A percentile compares a stretch with the other conserved stretches of the same genome.
phyloP scores from a whole-genome alignment of 2,888 invertebrate genomes.

The Netelia fuscicornis region DNA sequence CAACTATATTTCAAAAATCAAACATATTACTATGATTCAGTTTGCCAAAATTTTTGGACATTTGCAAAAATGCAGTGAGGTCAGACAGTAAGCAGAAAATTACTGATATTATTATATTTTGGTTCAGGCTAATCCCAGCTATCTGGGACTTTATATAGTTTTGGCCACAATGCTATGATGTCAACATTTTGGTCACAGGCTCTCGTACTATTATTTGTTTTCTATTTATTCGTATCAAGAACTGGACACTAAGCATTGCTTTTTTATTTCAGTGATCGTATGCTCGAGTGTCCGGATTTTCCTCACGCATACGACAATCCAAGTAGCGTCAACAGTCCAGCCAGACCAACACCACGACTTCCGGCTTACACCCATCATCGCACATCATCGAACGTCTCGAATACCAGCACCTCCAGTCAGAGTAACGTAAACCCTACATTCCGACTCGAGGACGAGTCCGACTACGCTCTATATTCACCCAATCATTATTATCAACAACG shows the following conservation, averaged over 20 bases:
- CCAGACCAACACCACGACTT: conserved; percentile 83
- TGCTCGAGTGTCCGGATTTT: conserved; percentile 82
- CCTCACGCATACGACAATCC: conserved; percentile 87
- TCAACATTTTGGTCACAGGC: no score
- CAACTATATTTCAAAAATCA: no score
- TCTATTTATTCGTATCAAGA: not conserved
- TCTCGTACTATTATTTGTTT: conserved; percentile 3
- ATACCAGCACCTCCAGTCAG: conserved; percentile 87
- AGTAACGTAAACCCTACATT: conserved; percentile 88
- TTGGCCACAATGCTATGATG: no score
- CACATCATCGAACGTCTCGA: conserved; percentile 85
- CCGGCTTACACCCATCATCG: conserved; percentile 88
- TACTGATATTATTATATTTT: no score
- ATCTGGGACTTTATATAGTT: no score
- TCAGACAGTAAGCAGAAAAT: no score
- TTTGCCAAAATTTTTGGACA: no score
- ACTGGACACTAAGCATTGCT: not conserved
- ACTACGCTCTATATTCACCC: conserved; percentile 83
- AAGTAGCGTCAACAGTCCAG: conserved; percentile 85
- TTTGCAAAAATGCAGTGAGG: no score
- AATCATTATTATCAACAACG: conserved; percentile 85
- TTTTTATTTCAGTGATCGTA: conserved; percentile 74
- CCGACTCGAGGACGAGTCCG: conserved; percentile 87
- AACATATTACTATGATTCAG: no score
- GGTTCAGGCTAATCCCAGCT: no score